Conservation (phyloP, 2,113 vertebrate genomes). For the Peromyscus maniculatus region DNA sequence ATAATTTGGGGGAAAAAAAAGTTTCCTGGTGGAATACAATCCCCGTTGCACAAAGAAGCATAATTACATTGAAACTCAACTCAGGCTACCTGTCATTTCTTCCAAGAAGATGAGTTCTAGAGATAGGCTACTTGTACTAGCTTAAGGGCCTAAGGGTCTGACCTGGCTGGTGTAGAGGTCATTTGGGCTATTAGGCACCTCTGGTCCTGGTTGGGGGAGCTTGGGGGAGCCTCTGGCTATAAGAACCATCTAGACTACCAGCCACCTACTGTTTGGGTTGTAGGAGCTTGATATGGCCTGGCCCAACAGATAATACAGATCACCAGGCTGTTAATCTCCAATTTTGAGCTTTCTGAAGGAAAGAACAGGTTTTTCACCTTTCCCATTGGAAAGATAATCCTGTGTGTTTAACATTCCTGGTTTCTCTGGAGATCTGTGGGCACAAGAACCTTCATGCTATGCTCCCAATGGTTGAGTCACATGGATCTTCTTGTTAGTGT, state of each 20-base stretch:
- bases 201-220: no score
- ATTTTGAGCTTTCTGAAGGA: neutral
- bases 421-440: neutral
- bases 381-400: neutral
- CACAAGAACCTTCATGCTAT: neutral
- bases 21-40: neutral
- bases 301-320: neutral
- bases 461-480: neutral
- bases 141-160: neutral
- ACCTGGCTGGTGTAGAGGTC: neutral
- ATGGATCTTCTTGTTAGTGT: neutral
- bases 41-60: neutral
- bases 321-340: neutral
- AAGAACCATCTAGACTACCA: neutral
- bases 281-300: neutral
- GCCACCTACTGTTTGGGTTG: neutral
- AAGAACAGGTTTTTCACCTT: neutral
- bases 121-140: neutral
- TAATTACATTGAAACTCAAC: neutral
- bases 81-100: neutral
- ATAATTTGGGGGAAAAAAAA: neutral
- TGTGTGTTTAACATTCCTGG: neutral
- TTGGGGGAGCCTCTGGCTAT: no score
- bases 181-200: neutral
- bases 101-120: neutral